These are phyloP conservation scores for Cydia splendana DNA, from an alignment of 1,140 invertebrate species.

Conservation along the genomic window DNA sequence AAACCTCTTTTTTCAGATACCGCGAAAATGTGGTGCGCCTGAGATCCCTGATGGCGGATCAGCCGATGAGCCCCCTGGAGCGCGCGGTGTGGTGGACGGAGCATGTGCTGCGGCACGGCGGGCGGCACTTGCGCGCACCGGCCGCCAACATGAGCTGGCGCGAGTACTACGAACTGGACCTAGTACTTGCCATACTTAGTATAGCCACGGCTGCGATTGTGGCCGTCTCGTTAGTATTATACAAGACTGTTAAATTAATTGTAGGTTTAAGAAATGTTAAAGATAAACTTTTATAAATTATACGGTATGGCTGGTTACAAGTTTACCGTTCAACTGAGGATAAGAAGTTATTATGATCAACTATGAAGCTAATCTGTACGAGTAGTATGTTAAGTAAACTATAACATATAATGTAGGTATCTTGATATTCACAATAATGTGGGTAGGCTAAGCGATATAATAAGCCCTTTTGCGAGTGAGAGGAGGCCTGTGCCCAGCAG, in stretches of 20 bases:
- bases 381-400: too few relatives aligned
- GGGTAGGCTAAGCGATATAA: too few relatives aligned
- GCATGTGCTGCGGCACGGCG: conserved; percentile 46
- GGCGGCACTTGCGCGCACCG: conserved; percentile 54
- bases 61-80: conserved; percentile 38
- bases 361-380: too few relatives aligned
- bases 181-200: not conserved
- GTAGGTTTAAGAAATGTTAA: not conserved
- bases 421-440: too few relatives aligned
- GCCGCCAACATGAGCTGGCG: conserved; percentile 35
- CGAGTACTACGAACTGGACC: conserved; percentile 28
- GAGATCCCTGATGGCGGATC: conserved; percentile 7
- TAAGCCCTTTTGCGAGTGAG: too few relatives aligned
- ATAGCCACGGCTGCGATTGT: not conserved
- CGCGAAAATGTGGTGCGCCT: not conserved
- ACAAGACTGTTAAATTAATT: not conserved
- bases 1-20: not conserved
- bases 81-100: conserved; percentile 35
- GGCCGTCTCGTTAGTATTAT: not conserved
- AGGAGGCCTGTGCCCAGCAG: too few relatives aligned
- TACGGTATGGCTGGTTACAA: too few relatives aligned
- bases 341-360: too few relatives aligned
- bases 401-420: too few relatives aligned
- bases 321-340: too few relatives aligned
- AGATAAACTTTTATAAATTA: too few relatives aligned